phyloP scores from a whole-genome alignment of 2,888 invertebrate genomes.

The Tanypteryx hageni region DNA sequence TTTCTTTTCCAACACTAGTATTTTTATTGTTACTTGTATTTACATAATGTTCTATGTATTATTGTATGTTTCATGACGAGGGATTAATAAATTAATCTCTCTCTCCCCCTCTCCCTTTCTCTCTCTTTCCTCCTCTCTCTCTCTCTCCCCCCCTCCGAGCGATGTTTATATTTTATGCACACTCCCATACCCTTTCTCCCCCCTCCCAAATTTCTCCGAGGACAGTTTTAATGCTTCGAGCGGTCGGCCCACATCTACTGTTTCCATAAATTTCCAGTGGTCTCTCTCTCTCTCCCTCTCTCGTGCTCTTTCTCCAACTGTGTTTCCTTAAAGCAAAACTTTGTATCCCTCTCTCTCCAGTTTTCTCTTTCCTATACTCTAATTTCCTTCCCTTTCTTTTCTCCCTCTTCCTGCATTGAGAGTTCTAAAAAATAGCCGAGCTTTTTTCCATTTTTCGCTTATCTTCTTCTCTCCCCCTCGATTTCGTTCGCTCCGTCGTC shows the following conservation, averaged over 20 bases:
- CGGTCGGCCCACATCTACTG: conserved; percentile 57
- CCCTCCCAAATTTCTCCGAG: neutral
- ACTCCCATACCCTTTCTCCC: neutral
- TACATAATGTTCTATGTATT: too few relatives aligned
- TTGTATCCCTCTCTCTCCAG: neutral
- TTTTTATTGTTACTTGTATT: too few relatives aligned
- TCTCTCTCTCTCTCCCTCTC: neutral
- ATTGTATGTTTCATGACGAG: too few relatives aligned
- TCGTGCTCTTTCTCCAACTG: conserved; percentile 2
- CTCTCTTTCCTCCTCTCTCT: neutral
- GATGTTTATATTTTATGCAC: neutral
- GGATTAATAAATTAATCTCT: too few relatives aligned
- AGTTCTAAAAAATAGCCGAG: too few relatives aligned
- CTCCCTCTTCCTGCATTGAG: neutral
- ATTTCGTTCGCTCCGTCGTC: neutral
- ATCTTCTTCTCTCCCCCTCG: too few relatives aligned
- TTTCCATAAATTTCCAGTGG: conserved; percentile 49
- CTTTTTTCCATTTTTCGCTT: too few relatives aligned
- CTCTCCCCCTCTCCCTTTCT: neutral
- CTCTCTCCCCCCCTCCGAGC: neutral
- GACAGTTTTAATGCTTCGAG: conserved; percentile 59
- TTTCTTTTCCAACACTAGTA: too few relatives aligned
- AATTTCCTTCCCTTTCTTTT: neutral
- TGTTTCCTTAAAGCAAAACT: neutral
- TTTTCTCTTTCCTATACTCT: neutral